These are phyloP conservation scores for Orchesella cincta DNA, from an alignment of 1,140 invertebrate genomes.

Conservation along the genomic window DNA sequence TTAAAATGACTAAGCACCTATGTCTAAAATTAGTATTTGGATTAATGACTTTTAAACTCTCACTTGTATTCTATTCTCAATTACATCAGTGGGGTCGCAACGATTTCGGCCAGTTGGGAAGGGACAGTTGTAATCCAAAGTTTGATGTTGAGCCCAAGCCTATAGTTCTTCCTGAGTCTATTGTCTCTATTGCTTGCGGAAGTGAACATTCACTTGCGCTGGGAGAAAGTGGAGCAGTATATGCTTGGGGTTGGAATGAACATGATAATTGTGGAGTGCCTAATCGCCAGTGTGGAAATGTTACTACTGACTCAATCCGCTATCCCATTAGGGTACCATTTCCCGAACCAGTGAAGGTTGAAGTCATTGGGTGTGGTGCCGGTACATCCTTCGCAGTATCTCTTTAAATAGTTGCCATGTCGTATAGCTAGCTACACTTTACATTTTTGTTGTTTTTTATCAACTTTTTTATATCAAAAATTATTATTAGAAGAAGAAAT, in stretches of 20 bases:
- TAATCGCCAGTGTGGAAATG: not conserved
- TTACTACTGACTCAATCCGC: constrained; percentile 34
- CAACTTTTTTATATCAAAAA: not conserved
- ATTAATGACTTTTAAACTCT: too few relatives aligned
- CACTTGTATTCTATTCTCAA: not conserved
- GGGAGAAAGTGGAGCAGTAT: constrained; percentile 41
- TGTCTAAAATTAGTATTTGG: too few relatives aligned
- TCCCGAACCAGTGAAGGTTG: constrained; percentile 21
- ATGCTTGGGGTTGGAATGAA: constrained; percentile 50
- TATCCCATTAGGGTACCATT: constrained; percentile 36
- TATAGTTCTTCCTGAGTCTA: constrained; percentile 40
- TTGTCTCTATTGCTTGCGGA: constrained; percentile 41
- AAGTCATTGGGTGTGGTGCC: constrained; percentile 42
- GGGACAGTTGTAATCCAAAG: not conserved
- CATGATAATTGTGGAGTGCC: constrained; percentile 50
- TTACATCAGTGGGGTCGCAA: constrained; percentile 44
- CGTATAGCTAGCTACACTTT: not conserved
- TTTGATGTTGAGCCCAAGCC: constrained; percentile 34
- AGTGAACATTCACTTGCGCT: constrained; percentile 47
- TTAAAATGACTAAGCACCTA: too few relatives aligned
- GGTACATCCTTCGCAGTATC: constrained; percentile 44
- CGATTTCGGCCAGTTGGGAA: constrained; percentile 47
- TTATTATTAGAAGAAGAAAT: too few relatives aligned
- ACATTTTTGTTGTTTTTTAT: not conserved
- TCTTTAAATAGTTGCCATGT: not conserved